These are phyloP conservation scores for Coelinius sp. DNA, from an alignment of 2,888 invertebrate species.

Conservation along the genomic window DNA sequence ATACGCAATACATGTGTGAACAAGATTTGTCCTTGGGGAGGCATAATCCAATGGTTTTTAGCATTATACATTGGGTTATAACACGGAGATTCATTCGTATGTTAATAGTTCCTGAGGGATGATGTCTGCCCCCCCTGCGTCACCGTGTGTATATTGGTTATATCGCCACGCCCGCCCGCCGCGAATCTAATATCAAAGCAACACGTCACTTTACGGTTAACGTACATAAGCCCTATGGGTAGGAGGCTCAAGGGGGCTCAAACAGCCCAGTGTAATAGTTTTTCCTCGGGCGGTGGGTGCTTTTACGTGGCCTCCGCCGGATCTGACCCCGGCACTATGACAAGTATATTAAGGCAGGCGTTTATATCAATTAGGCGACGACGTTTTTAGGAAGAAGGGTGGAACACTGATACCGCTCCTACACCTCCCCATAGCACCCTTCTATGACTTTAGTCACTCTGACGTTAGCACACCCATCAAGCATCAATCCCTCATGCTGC, in stretches of 20 bases:
- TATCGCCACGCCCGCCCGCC: conserved; percentile 37
- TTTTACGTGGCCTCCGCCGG: conserved; percentile 44
- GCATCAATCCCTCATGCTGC: background rate
- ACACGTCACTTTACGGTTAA: conserved; percentile 34
- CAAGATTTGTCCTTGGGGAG: background rate
- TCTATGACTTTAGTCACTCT: background rate
- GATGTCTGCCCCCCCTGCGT: background rate
- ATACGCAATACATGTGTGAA: conserved; percentile 12
- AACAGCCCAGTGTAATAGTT: conserved; percentile 39
- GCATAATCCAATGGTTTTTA: conserved; percentile 8
- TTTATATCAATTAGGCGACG: conserved; percentile 70
- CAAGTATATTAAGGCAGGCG: conserved; percentile 70
- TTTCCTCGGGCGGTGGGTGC: conserved; percentile 26
- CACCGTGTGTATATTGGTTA: conserved; percentile 28
- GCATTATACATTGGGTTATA: background rate
- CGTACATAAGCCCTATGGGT: conserved; percentile 39
- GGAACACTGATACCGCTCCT: background rate
- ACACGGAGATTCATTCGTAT: conserved; percentile 33
- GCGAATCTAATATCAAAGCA: conserved; percentile 49
- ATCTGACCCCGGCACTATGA: conserved; percentile 60
- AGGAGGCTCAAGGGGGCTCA: conserved; percentile 43
- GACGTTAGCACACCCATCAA: background rate
- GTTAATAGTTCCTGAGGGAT: conserved; percentile 40
- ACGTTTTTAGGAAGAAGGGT: conserved; percentile 63
- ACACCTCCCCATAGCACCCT: background rate